Evolutionary conservation across 2,888 invertebrate genomes (phyloP), one percentile per base, ranked within the genome.

Genomic region (Masnerella sp.): DNA sequence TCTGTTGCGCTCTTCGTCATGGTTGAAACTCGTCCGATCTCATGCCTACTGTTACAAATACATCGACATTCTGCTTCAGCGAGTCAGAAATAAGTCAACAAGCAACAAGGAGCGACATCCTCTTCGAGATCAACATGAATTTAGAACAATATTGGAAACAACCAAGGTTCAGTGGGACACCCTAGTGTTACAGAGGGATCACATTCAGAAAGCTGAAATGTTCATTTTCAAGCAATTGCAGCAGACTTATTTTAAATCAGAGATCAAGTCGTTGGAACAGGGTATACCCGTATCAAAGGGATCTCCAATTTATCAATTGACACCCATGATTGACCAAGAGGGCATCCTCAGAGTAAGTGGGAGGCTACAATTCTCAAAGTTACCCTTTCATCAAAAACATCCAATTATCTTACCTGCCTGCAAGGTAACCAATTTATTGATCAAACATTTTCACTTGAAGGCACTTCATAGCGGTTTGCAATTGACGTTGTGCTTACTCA

Each of bases 1-100:
- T 7, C 40, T n/a, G 11, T 40, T 40, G 17, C 40, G 40, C 3
- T 14, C 3, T 4, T 17, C 17, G 17, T 40, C 40, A 40, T 40
- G 40, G 40, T 17, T n/a, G 11, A 40, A 40, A 40, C 40, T 40
- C 7, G 15, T 40, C 17, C 15, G 40, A 17, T 40, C 40, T 9
- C 17, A 40, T 17, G 40, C 40, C 1, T 40, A 40, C 9, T 40
- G 17, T 17, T 2, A n/a, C 15, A 17, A 40, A 17, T 40, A 40
- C 40, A 14, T 40, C 8, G 40, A 15, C 5, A 40, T 40, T 8
- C 8, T 40, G 5, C 40, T 7, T n/a, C 15, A 2, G 1, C 15
- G 40, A 17, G 40, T 40, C n/a, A 15, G 17, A 40, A 17, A 17
- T 8, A 2, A 17, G 11, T 5, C 17, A 17, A 2, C 4, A 40